A percentile compares a stretch with the other conserved stretches of the same genome.
These are phyloP conservation scores for Okapia johnstoni DNA, from an alignment of 2,113 vertebrate species.

Conservation along the genomic window DNA sequence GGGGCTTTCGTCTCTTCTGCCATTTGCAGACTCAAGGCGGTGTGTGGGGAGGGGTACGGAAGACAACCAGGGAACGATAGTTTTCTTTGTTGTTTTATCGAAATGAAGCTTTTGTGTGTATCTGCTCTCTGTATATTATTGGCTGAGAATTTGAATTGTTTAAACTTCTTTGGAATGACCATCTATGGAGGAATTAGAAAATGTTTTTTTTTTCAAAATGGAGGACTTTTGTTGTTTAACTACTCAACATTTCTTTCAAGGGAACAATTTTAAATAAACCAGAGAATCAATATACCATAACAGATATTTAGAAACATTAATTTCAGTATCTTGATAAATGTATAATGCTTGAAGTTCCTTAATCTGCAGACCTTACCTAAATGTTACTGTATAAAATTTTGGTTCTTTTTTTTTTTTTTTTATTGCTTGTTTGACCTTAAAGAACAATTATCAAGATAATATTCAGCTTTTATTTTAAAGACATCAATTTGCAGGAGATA, in stretches of 20 bases:
- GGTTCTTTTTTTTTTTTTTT: not conserved
- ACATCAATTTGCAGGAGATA: not conserved
- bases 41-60: not conserved
- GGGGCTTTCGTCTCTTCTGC: conserved; percentile 55
- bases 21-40: conserved; percentile 5
- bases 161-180: conserved; percentile 15
- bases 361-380: not conserved
- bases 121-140: conserved; percentile 24
- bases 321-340: not conserved
- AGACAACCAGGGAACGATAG: conserved; percentile 36
- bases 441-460: not conserved
- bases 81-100: conserved; percentile 57
- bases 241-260: conserved; percentile 15
- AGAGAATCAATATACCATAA: not conserved
- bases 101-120: not conserved
- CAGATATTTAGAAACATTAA: not conserved
- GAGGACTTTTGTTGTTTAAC: not conserved
- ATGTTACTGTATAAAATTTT: not conserved
- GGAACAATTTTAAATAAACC: conserved; percentile 26
- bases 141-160: conserved; percentile 35
- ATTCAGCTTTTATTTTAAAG: conserved; percentile 13
- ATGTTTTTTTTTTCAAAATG: conserved; percentile 37
- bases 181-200: not conserved
- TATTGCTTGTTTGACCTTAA: not conserved
- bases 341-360: not conserved